Conservation (phyloP, 2,797 vertebrate species). For the Chelonia mydas region DNA sequence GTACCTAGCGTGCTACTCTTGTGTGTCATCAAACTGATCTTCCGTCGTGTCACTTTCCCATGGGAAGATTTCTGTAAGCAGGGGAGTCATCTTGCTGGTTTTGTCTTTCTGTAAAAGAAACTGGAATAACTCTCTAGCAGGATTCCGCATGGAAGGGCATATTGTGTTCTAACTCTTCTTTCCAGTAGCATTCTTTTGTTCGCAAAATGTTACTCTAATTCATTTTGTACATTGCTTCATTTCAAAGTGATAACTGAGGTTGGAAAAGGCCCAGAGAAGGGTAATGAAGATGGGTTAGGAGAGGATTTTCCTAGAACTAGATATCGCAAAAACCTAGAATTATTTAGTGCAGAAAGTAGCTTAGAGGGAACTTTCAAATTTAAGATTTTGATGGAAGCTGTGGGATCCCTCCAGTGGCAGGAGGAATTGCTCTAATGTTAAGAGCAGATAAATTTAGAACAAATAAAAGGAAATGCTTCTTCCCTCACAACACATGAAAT, state of each 20-base stretch:
- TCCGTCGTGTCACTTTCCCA: rapidly evolving
- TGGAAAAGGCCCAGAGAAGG: not conserved
- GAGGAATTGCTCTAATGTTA: not conserved
- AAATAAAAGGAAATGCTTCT: too few species aligned
- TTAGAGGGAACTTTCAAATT: not conserved
- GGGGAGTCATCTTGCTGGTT: rapidly evolving
- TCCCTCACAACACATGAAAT: rapidly evolving
- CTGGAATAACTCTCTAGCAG: rapidly evolving
- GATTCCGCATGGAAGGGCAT: rapidly evolving
- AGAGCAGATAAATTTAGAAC: not conserved
- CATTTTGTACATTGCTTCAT: not conserved
- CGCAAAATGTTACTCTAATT: not conserved
- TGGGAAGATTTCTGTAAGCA: rapidly evolving
- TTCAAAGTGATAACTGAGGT: not conserved
- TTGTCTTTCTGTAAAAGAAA: rapidly evolving
- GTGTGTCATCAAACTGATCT: rapidly evolving
- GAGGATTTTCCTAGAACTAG: not conserved
- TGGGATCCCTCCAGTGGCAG: rapidly evolving
- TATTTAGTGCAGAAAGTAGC: not conserved
- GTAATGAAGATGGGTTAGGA: not conserved
- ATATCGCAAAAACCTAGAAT: not conserved
- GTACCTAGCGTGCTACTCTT: rapidly evolving
- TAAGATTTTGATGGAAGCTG: rapidly evolving
- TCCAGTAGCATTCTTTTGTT: not conserved
- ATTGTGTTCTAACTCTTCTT: not conserved